Evolutionary conservation across 2,888 invertebrate species (phyloP).

Genomic region (Tuberolachnus salignus): DNA sequence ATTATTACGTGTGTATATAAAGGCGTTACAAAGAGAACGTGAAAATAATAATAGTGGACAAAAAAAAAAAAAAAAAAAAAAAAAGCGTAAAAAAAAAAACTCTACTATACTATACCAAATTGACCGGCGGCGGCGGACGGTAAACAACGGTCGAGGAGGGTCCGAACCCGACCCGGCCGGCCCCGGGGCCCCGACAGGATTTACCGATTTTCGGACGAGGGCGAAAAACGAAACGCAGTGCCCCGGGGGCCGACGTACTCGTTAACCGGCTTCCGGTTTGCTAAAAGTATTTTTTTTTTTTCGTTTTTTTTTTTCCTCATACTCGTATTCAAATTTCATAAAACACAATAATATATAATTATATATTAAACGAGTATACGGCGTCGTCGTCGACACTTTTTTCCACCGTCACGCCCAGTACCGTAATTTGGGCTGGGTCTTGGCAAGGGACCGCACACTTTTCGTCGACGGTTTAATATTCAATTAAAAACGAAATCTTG

Average conservation of each 20-base stretch:
- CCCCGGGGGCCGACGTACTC: conserved; percentile 35
- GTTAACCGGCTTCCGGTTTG: conserved; percentile 24
- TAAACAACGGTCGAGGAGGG: no score
- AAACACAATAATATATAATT: background rate
- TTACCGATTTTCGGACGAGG: conserved; percentile 31
- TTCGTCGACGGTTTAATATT: no score
- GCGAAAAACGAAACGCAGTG: conserved; percentile 30
- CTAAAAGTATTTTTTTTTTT: conserved; percentile 1
- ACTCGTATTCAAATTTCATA: background rate
- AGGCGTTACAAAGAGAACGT: conserved; percentile 33
- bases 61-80: background rate
- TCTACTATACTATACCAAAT: background rate
- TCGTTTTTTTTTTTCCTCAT: background rate
- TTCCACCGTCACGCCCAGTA: background rate
- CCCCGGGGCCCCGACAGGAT: conserved; percentile 21
- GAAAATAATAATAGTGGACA: conserved; percentile 5
- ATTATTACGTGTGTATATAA: background rate
- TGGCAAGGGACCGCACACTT: no score
- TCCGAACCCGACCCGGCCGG: conserved; percentile 18
- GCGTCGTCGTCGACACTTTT: conserved; percentile 13
- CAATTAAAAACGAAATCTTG: no score
- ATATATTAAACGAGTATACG: background rate
- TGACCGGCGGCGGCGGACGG: conserved; percentile 36
- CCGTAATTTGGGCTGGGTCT: no score
- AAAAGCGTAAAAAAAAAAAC: conserved; percentile 12